Base-by-base conservation (phyloP, 1,140 invertebrate species). In the Cardiocondyla obscurior region DNA sequence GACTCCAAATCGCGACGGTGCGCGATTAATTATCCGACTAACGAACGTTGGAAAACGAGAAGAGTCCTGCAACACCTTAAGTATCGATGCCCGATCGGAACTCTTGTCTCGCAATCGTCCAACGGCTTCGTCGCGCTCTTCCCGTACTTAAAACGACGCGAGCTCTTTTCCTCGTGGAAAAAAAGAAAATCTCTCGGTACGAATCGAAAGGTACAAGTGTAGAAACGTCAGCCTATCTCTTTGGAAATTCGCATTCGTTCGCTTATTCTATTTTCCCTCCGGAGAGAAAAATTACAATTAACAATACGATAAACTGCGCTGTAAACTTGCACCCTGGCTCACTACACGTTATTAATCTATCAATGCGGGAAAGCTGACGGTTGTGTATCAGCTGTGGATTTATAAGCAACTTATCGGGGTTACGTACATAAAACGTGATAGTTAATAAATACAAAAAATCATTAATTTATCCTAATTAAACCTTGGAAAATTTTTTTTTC, bases 201-300 rank as follows among this genome's bases (percentile, higher is more conserved):
- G 74, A 36, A 19, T 42, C 28, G 14, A 30, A n/a, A 85, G 64
- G 39, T 72, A 58, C 73, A 42, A 84, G 25, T 55, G 25, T 74
- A 53, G 22, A 74, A 84, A 82, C 42, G n/a, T 49, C 70, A 49
- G 1, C 36, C 55, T 58, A 46, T n/a, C 33, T 57, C 60, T 57
- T 83, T 62, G 36, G 14, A 36, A 22, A 14, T 51, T 53, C 30
- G 12, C 22, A 16, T 30, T 22, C 14, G 16, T 14, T 25, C 57
- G 10, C 22, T 64, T 46, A 64, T n/a, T n/a, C n/a, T n/a, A n/a
- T n/a, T n/a, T n/a, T n/a, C n/a, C n/a, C n/a, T n/a, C n/a, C n/a
- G n/a, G 39, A 46, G 36, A 2, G 10, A 30, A 58, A 25, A 25
- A 49, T 64, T 53, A 33, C 4, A 28, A 44, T 33, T 36, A 14